These are phyloP conservation scores for Tursiops truncatus DNA, from an alignment of 2,113 vertebrate species.

Conservation along the genomic window DNA sequence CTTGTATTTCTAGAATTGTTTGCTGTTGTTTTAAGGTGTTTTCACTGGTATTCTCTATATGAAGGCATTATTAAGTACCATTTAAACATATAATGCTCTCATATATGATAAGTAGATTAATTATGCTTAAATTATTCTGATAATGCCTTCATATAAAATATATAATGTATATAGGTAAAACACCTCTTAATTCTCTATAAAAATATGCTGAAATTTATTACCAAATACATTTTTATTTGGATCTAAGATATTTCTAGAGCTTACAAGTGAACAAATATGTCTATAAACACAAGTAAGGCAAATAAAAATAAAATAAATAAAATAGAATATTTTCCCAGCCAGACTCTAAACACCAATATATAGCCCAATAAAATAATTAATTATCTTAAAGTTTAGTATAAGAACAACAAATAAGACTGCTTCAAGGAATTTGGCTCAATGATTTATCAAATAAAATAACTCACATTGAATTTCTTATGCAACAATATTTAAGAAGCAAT, in stretches of 20 bases:
- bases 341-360: background rate
- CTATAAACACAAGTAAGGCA: background rate
- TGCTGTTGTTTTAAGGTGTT: background rate
- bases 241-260: background rate
- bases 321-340: background rate
- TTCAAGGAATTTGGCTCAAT: background rate
- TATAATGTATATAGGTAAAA: background rate
- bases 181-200: background rate
- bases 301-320: background rate
- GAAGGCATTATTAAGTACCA: background rate
- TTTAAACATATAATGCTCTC: background rate
- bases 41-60: background rate
- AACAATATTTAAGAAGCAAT: background rate
- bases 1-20: background rate
- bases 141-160: background rate
- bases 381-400: background rate
- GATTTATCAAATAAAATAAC: slow-evolving; percentile 9
- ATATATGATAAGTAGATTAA: background rate
- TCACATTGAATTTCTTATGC: background rate
- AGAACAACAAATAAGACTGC: background rate
- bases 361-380: background rate
- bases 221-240: background rate
- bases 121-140: background rate
- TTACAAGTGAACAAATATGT: background rate
- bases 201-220: background rate